Conservation (phyloP, 1,140 invertebrate species). For the Caenorhabditis tropicalis region DNA sequence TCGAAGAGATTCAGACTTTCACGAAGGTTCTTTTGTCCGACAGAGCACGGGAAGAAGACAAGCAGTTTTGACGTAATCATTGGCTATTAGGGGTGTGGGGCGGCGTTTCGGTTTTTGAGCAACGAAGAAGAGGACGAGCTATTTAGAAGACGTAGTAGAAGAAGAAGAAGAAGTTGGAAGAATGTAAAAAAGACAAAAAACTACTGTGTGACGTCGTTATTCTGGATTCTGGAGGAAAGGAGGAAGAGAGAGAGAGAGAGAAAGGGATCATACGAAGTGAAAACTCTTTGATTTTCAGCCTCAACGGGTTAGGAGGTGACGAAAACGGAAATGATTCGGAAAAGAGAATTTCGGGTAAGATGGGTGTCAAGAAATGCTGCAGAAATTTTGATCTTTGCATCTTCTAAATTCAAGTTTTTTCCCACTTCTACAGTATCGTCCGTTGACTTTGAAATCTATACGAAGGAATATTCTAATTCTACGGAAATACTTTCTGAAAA, state of each 20-base stretch:
- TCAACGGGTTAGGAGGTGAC: background rate
- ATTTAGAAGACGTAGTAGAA: background rate
- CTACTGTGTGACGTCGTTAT: constrained; percentile 25
- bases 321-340: constrained; percentile 6
- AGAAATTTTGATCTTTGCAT: background rate
- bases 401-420: background rate
- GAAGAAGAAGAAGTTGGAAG: background rate
- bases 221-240: background rate
- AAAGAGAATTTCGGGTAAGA: background rate
- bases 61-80: constrained; percentile 33
- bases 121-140: background rate
- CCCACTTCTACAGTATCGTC: background rate
- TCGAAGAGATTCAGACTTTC: constrained; percentile 1
- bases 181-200: constrained; percentile 32
- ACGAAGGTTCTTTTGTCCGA: constrained; percentile 28
- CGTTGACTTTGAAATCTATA: too few species aligned
- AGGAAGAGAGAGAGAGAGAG: background rate
- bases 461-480: too few species aligned
- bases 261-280: background rate
- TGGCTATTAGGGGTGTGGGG: constrained; percentile 19
- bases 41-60: background rate
- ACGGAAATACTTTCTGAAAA: too few species aligned
- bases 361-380: background rate
- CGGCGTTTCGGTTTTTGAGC: constrained; percentile 27
- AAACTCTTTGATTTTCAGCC: constrained; percentile 28